phyloP scores from a whole-genome alignment of 2,797 vertebrate species.

The Cyprinodon diabolis region DNA sequence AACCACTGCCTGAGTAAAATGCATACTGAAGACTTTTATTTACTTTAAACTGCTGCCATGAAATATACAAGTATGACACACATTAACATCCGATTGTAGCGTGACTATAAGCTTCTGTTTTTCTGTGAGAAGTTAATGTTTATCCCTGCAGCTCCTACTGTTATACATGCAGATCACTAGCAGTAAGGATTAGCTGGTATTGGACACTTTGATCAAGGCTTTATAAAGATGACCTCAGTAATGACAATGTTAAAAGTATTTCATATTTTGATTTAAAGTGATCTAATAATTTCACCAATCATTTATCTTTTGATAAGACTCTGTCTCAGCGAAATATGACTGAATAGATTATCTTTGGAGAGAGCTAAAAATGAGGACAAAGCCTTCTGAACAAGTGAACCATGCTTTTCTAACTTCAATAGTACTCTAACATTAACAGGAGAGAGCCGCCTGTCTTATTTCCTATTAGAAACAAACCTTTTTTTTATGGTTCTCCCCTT shows the following conservation, averaged over 20 bases:
- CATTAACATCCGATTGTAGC: too few relatives aligned
- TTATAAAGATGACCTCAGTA: background rate
- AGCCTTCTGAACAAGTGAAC: background rate
- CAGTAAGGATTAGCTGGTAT: background rate
- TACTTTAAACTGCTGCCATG: background rate
- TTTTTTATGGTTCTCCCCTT: too few relatives aligned
- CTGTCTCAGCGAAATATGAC: too few relatives aligned
- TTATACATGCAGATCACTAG: background rate
- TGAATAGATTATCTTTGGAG: background rate
- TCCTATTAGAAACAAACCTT: background rate
- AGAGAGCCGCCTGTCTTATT: background rate
- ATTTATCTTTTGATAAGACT: background rate
- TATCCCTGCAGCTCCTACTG: background rate
- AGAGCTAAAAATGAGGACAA: background rate
- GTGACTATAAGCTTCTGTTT: background rate
- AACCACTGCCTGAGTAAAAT: background rate
- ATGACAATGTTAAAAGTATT: background rate
- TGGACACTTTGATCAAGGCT: background rate
- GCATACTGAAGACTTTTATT: background rate
- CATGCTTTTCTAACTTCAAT: background rate
- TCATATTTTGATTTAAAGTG: background rate
- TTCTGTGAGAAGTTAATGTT: background rate
- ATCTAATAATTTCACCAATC: background rate
- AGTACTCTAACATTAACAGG: background rate
- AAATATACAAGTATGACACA: background rate